Conservation (phyloP, 2,113 vertebrate genomes). For the Leuciscus idus region DNA sequence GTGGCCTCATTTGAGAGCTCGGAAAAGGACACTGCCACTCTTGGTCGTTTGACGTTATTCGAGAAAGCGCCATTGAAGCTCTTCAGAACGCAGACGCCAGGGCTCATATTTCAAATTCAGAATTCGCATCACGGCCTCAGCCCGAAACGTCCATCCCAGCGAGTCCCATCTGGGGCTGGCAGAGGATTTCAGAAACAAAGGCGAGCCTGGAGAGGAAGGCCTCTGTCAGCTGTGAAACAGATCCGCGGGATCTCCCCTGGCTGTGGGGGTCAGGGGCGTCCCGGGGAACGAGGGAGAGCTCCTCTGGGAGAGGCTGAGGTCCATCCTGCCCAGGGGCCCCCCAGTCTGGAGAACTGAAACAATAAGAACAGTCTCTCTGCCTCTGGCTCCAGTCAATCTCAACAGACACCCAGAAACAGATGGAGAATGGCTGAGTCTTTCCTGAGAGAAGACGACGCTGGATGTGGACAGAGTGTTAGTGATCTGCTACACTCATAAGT, state of each 20-base stretch:
- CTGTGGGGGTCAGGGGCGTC: conserved; percentile 55
- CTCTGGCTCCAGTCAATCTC: conserved; percentile 43
- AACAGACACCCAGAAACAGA: conserved; percentile 58
- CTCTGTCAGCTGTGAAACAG: conserved; percentile 71
- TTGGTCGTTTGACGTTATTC: neutral
- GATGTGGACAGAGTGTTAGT: neutral
- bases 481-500: conserved; percentile 1
- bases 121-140: conserved; percentile 6
- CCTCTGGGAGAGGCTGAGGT: conserved; percentile 70
- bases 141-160: neutral
- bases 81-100: conserved; percentile 31
- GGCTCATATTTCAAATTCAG: conserved; percentile 25
- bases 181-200: conserved; percentile 28
- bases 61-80: neutral
- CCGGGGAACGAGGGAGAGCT: conserved; percentile 51
- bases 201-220: conserved; percentile 40
- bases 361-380: conserved; percentile 67
- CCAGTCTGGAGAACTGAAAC: conserved; percentile 61
- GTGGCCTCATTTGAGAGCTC: neutral
- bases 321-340: conserved; percentile 66
- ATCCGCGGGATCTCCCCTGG: conserved; percentile 61
- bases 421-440: conserved; percentile 55
- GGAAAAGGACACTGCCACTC: conserved; percentile 5
- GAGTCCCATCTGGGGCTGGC: conserved; percentile 39
- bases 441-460: conserved; percentile 15